These are phyloP conservation scores for Heliconius nattereri DNA, from an alignment of 1,140 invertebrate genomes.

Conservation along the genomic window DNA sequence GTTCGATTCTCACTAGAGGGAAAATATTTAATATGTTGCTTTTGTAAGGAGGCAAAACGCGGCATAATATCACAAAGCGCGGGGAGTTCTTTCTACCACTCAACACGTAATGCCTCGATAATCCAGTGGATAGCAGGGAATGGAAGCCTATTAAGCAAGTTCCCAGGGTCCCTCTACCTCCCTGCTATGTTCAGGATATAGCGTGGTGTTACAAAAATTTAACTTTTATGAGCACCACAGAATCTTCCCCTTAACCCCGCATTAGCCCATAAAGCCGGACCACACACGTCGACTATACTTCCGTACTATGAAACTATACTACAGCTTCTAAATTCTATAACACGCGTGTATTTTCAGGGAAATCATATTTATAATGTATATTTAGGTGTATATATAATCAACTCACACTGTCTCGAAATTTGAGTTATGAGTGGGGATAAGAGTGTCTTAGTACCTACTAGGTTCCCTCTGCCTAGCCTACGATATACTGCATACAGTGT, in stretches of 20 bases:
- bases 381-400: not conserved
- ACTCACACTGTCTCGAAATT: not conserved
- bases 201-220: not conserved
- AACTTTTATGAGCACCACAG: not conserved
- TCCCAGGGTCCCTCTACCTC: not conserved
- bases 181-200: not conserved
- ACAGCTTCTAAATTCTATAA: not conserved
- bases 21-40: not conserved
- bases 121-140: not conserved
- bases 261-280: conserved; percentile 30
- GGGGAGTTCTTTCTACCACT: not conserved
- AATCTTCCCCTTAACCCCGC: conserved; percentile 22
- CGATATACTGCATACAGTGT: not conserved
- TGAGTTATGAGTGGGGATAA: not conserved
- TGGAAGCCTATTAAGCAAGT: not conserved
- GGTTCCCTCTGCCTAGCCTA: not conserved
- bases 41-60: not conserved
- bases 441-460: not conserved
- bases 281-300: conserved; percentile 26
- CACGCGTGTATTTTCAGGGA: not conserved
- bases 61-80: not conserved
- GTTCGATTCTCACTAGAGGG: no score
- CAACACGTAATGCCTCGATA: not conserved
- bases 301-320: conserved; percentile 15
- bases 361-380: not conserved